phyloP scores from a whole-genome alignment of 2,113 vertebrate species.

The Eulemur macaco region DNA sequence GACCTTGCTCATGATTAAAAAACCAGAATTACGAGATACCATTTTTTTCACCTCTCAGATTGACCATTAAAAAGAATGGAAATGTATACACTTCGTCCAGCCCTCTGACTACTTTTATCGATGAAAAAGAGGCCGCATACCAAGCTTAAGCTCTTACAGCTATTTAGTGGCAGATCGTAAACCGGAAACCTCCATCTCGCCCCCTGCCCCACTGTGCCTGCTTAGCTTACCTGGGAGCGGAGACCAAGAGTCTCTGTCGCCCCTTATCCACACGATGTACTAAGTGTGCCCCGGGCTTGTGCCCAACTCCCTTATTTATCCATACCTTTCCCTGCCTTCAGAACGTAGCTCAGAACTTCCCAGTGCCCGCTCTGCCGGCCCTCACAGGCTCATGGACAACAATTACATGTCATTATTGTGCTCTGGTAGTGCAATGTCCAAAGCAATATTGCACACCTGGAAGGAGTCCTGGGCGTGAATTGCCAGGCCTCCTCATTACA shows the following conservation, averaged over 20 bases:
- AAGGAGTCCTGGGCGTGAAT: neutral
- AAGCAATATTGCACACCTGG: neutral
- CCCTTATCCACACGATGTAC: too few species aligned
- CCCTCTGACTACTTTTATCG: neutral
- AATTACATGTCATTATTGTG: too few species aligned
- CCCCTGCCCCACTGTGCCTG: too few species aligned
- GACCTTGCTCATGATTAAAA: neutral
- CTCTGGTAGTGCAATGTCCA: neutral
- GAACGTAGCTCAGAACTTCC: neutral
- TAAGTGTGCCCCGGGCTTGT: fast-evolving
- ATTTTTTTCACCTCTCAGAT: neutral
- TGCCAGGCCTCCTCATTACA: neutral
- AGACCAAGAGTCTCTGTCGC: neutral
- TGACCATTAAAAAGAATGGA: neutral
- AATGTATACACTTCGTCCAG: neutral
- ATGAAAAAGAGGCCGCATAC: too few species aligned
- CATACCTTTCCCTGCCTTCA: neutral
- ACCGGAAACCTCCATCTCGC: neutral
- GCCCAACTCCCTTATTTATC: neutral
- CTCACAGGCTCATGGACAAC: neutral
- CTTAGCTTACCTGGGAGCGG: neutral
- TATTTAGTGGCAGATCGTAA: neutral
- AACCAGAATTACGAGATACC: neutral
- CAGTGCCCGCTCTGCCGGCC: neutral
- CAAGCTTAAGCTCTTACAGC: neutral